Evolutionary conservation across 2,113 vertebrate genomes (phyloP), one percentile per base, ranked within the genome.

Genomic region (Drymodes brunneopygia): DNA sequence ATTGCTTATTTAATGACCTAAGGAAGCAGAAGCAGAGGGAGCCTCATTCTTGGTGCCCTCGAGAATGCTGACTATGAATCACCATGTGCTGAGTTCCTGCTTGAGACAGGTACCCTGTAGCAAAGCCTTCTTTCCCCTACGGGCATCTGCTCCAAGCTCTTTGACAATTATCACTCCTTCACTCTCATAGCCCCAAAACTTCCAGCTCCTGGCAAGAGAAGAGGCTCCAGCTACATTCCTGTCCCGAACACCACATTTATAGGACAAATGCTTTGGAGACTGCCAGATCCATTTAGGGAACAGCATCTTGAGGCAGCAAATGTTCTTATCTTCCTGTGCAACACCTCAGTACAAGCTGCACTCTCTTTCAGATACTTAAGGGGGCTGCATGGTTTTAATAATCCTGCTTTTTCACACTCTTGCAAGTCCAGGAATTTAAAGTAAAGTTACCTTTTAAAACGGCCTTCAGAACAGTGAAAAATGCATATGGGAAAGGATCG

Each of bases 391-490:
- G 29, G 42, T 75, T 89, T 81, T 81, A 87, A 79, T 64, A 57
- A 81, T 82, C 28, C 61, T 51, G 9, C 60, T 86, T 51, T n/a
- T 84, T 67, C 65, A 81, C 29, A 40, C 12, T 42, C 89, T 13
- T 53, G 11, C 56, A 84, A 91, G 40, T 40, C 69, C 31, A 60
- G 67, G 80, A 92, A 86, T 86, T 80, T 78, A 33, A 78, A 88
- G 33, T 33, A 45, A 81, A 83, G 31, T 50, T 96, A 42, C 60
- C 44, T 86, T 78, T 86, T 71, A 45, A 93, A 95, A 71, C 2
- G 23, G 94, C 90, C 60, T 88, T 88, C 56, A 83, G 72, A 94
- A 80, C 53, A 90, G 57, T 86, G 64, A 83, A 84, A 86, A 96
- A 93, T 81, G 60, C 82, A 61, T 57, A 42, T 35, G 48, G 72